Evolutionary conservation across 1,140 invertebrate genomes (phyloP).

Genomic region (Piezodorus guildinii): DNA sequence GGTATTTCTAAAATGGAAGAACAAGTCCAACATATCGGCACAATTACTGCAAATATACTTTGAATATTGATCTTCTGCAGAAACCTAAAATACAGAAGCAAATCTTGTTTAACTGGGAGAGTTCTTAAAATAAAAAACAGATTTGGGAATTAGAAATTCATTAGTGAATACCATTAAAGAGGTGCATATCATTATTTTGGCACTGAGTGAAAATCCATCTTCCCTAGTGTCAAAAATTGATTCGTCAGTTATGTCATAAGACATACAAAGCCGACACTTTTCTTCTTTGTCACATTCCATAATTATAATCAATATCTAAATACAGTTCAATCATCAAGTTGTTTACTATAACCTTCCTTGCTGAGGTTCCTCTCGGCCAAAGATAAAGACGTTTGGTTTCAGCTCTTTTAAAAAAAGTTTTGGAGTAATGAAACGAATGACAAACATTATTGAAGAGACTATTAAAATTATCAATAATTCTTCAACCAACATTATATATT

Average conservation of each 20-base stretch:
- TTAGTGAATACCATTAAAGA: not conserved
- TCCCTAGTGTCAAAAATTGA: slow-evolving; percentile 2
- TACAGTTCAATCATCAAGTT: too few species aligned
- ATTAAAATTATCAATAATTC: too few species aligned
- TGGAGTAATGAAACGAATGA: too few species aligned
- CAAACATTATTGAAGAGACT: too few species aligned
- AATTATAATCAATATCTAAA: not conserved
- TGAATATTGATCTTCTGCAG: not conserved
- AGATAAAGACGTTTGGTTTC: too few species aligned
- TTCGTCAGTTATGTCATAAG: not conserved
- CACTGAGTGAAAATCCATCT: not conserved
- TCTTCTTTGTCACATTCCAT: slow-evolving; percentile 1
- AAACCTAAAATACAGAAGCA: not conserved
- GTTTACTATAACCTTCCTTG: too few species aligned
- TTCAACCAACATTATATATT: too few species aligned
- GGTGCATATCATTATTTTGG: slow-evolving; percentile 16
- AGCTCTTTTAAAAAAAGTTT: too few species aligned
- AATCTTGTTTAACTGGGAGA: not conserved
- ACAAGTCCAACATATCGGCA: slow-evolving; percentile 8
- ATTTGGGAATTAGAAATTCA: not conserved
- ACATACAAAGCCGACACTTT: slow-evolving; percentile 8
- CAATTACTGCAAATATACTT: slow-evolving; percentile 15
- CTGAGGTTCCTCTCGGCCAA: too few species aligned
- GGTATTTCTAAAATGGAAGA: slow-evolving; percentile 8
- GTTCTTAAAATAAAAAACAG: not conserved